A percentile compares a stretch with the other conserved stretches of the same genome.
Evolutionary conservation across 2,888 invertebrate genomes (phyloP).

Genomic region (Ectemnius lituratus): DNA sequence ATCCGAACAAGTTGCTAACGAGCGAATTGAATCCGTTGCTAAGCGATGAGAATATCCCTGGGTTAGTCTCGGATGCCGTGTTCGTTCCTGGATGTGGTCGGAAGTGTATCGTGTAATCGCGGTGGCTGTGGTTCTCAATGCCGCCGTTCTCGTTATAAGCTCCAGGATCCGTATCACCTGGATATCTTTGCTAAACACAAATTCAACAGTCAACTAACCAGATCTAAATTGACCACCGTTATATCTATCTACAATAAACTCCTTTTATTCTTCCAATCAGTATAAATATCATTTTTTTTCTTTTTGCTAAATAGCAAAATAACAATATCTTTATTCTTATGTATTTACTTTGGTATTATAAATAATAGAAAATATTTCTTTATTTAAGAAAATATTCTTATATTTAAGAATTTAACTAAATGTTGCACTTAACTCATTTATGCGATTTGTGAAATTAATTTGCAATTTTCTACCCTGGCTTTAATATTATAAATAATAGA

Average conservation of each 20-base stretch:
- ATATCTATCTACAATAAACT: neutral
- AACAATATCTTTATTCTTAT: too few species aligned
- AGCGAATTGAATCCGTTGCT: slow-evolving; percentile 88
- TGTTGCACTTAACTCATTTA: too few species aligned
- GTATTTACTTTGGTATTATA: too few species aligned
- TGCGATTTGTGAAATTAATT: too few species aligned
- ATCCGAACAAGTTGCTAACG: slow-evolving; percentile 88
- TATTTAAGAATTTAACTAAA: too few species aligned
- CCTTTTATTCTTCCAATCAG: too few species aligned
- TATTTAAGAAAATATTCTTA: too few species aligned
- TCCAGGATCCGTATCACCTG: slow-evolving; percentile 56
- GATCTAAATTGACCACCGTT: neutral
- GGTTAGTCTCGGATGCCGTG: slow-evolving; percentile 67
- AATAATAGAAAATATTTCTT: too few species aligned
- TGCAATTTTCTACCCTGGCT: too few species aligned
- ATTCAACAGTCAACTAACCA: slow-evolving; percentile 9
- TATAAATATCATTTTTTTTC: neutral
- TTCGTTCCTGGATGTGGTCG: slow-evolving; percentile 70
- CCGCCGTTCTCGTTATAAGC: slow-evolving; percentile 61
- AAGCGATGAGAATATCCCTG: slow-evolving; percentile 87
- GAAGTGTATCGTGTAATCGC: slow-evolving; percentile 70
- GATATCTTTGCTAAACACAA: slow-evolving; percentile 50
- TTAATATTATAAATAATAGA: too few species aligned
- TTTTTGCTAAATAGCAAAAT: too few species aligned
- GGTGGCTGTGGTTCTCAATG: slow-evolving; percentile 67